phyloP scores from a whole-genome alignment of 2,888 invertebrate species.

The Drosophila limbata region DNA sequence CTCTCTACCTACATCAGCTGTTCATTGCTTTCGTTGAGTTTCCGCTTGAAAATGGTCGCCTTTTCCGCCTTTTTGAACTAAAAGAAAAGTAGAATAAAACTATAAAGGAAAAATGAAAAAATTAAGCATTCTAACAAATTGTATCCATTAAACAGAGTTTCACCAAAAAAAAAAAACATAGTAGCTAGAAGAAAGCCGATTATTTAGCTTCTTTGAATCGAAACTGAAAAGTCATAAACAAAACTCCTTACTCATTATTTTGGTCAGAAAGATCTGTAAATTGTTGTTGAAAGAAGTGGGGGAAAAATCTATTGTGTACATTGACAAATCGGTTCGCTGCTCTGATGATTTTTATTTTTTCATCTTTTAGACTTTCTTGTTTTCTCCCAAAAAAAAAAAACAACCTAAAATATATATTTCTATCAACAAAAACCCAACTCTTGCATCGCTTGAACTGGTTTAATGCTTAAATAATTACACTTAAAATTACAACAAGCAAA shows the following conservation, averaged over 20 bases:
- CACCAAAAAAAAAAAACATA: slow-evolving; percentile 37
- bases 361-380: slow-evolving; percentile 66
- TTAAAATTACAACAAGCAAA: slow-evolving; percentile 59
- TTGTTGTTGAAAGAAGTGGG: slow-evolving; percentile 25
- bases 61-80: slow-evolving; percentile 37
- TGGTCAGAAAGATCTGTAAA: slow-evolving; percentile 43
- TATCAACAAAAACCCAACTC: neutral
- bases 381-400: slow-evolving; percentile 57
- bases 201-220: slow-evolving; percentile 43
- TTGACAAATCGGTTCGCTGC: slow-evolving; percentile 14
- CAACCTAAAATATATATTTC: slow-evolving; percentile 20
- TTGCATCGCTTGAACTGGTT: slow-evolving; percentile 59
- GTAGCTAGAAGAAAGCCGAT: slow-evolving; percentile 60
- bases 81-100: slow-evolving; percentile 13
- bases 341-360: slow-evolving; percentile 73
- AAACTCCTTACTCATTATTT: slow-evolving; percentile 71
- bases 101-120: slow-evolving; percentile 29
- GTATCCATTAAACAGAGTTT: slow-evolving; percentile 60
- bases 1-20: slow-evolving; percentile 43
- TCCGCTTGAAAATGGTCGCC: slow-evolving; percentile 24
- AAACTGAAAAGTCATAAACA: neutral
- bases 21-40: slow-evolving; percentile 61
- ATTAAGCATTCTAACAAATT: slow-evolving; percentile 64
- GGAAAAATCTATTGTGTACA: slow-evolving; percentile 3
- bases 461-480: slow-evolving; percentile 80